These are phyloP conservation scores for Microctonus brassicae DNA, from an alignment of 2,888 invertebrate species.

Conservation along the genomic window DNA sequence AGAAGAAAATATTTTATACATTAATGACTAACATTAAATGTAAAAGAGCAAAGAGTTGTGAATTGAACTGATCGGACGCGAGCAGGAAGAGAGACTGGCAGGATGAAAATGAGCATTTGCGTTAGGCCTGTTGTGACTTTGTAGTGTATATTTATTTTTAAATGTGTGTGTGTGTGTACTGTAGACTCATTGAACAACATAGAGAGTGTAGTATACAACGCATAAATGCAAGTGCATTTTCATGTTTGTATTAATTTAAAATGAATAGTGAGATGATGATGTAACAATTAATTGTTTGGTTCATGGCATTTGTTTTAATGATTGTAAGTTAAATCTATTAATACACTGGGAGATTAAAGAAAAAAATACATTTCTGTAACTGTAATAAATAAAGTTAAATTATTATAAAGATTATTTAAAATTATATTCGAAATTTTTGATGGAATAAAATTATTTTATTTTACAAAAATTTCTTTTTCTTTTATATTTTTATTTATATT, in stretches of 20 bases:
- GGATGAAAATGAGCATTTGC: constrained; percentile 52
- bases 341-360: too few relatives aligned
- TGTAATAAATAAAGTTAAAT: too few relatives aligned
- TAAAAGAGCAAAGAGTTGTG: not conserved
- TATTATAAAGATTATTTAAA: too few relatives aligned
- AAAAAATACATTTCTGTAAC: too few relatives aligned
- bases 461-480: too few relatives aligned
- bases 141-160: not conserved
- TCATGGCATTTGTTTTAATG: too few relatives aligned
- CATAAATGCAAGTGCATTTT: not conserved
- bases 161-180: not conserved
- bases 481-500: not conserved
- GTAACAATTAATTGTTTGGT: not conserved
- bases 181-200: too few relatives aligned
- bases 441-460: too few relatives aligned
- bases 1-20: not conserved
- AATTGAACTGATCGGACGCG: constrained; percentile 47
- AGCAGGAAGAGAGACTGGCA: constrained; percentile 56
- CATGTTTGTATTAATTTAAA: not conserved
- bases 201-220: not conserved
- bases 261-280: not conserved
- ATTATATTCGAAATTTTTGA: too few relatives aligned
- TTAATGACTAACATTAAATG: not conserved
- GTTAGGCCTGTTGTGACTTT: constrained; percentile 21
- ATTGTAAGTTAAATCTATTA: too few relatives aligned